These are phyloP conservation scores for Megalopta genalis DNA, from an alignment of 1,140 invertebrate genomes.

Conservation along the genomic window DNA sequence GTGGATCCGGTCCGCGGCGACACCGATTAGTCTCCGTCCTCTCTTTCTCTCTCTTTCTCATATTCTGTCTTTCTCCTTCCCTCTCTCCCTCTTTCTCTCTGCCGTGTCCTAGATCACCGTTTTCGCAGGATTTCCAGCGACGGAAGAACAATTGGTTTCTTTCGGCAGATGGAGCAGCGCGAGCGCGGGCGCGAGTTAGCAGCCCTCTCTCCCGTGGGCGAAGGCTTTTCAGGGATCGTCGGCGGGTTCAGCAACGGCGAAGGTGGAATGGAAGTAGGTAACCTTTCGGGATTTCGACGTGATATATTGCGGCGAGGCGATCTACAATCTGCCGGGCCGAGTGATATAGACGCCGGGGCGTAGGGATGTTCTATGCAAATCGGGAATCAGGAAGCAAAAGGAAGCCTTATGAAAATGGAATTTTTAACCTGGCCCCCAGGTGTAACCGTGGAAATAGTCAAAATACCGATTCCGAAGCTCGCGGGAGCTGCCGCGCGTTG, in stretches of 20 bases:
- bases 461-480: conserved; percentile 10
- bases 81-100: background rate
- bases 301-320: conserved; percentile 44
- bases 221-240: conserved; percentile 31
- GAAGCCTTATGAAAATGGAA: conserved; percentile 42
- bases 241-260: background rate
- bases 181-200: background rate
- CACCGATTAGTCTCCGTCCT: conserved; percentile 25
- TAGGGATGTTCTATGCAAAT: conserved; percentile 51
- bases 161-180: conserved; percentile 29
- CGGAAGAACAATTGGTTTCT: conserved; percentile 29
- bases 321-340: conserved; percentile 42
- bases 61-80: background rate
- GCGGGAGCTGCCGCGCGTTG: too few species aligned
- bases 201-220: background rate
- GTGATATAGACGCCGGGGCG: conserved; percentile 24
- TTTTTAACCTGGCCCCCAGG: conserved; percentile 13
- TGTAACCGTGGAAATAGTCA: conserved; percentile 20
- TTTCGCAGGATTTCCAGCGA: conserved; percentile 9
- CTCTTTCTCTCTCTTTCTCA: background rate
- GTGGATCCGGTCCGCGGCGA: background rate
- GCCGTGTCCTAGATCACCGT: background rate
- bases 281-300: conserved; percentile 46
- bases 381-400: conserved; percentile 46
- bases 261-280: conserved; percentile 35